Evolutionary conservation across 2,113 vertebrate species (phyloP).

Genomic region (Lepus timidus): DNA sequence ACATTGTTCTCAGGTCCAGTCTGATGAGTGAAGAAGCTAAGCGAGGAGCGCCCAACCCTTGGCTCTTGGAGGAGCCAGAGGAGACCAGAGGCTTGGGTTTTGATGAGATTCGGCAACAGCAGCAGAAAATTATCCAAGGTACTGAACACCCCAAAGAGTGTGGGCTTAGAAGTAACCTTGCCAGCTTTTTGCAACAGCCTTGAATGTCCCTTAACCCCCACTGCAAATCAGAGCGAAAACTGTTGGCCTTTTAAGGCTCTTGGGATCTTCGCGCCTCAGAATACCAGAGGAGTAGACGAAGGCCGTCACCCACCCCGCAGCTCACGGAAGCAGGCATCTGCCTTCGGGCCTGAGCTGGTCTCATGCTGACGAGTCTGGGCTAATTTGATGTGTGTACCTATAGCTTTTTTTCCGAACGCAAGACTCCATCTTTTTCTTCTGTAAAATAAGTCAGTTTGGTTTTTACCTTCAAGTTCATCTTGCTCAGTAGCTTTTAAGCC

Average conservation of each 20-base stretch:
- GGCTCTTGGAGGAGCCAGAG: constrained; percentile 95
- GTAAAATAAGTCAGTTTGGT: not conserved
- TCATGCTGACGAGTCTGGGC: not conserved
- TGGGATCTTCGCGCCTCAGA: not conserved
- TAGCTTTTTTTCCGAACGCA: constrained; percentile 1
- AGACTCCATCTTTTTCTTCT: not conserved
- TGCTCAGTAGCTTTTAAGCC: not conserved
- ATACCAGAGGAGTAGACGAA: not conserved
- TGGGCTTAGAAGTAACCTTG: not conserved
- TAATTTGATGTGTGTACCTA: not conserved
- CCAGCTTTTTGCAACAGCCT: not conserved
- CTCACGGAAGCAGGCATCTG: not conserved
- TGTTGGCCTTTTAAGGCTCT: not conserved
- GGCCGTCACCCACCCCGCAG: not conserved
- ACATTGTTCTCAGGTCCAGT: constrained; percentile 89
- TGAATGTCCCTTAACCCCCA: not conserved
- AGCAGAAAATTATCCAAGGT: constrained; percentile 95
- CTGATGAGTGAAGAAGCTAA: constrained; percentile 90
- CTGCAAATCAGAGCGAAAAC: not conserved
- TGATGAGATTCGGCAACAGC: constrained; percentile 94
- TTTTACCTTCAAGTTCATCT: constrained; percentile 37
- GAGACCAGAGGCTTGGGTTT: constrained; percentile 94
- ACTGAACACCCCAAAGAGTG: constrained; percentile 7
- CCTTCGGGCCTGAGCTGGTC: too few relatives aligned
- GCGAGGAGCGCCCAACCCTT: constrained; percentile 89